Conservation (phyloP, 30 jellyfish, hydroid and myxozoan species). For the Rhopilema esculentum region DNA sequence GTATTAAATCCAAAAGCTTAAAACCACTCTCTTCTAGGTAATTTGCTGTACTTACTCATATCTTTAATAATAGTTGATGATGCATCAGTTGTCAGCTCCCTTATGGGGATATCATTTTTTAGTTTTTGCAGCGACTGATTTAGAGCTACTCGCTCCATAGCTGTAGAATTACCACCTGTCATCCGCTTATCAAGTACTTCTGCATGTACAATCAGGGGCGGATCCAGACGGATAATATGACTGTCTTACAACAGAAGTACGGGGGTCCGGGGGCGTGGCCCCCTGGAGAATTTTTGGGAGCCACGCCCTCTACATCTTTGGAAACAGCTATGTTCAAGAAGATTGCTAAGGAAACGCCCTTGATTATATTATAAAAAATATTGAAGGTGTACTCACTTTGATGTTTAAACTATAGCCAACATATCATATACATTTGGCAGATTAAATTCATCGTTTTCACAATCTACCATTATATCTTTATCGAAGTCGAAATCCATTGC, state of each 20-base stretch:
- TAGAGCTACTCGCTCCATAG: conserved; percentile 10
- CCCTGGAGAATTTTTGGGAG: neutral
- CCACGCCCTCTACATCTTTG: neutral
- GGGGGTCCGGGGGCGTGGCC: conserved; percentile 1
- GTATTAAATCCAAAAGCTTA: neutral
- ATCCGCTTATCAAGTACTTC: neutral
- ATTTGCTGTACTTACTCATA: conserved; percentile 15
- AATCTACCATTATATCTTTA: neutral
- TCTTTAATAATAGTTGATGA: conserved; percentile 17
- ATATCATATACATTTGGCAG: neutral
- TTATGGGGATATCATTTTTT: conserved; percentile 1
- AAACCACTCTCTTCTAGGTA: neutral
- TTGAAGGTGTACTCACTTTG: neutral
- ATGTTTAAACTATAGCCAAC: neutral
- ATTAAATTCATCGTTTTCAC: neutral
- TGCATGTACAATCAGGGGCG: neutral
- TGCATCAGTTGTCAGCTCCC: conserved; percentile 23
- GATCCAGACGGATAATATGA: neutral
- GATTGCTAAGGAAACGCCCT: neutral
- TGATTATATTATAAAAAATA: neutral
- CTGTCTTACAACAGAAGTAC: neutral
- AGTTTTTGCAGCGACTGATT: conserved; percentile 2
- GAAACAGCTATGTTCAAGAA: neutral
- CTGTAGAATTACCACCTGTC: conserved; percentile 4
- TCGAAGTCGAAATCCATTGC: neutral